phyloP scores from a whole-genome alignment of 1,140 invertebrate species.

The Cylas formicarius region DNA sequence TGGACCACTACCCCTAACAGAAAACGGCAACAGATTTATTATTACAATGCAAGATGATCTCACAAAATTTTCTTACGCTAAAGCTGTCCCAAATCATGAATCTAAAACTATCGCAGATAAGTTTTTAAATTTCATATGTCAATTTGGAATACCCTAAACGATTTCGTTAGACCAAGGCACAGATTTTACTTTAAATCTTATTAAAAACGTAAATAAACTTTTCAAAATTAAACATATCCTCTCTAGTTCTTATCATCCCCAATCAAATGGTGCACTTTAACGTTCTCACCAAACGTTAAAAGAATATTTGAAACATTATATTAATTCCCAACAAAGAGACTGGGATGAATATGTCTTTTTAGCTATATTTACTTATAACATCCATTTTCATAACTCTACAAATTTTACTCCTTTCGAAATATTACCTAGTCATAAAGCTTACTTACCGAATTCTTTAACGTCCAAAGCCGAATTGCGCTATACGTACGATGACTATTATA shows the following conservation, averaged over 20 bases:
- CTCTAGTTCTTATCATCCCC: slow-evolving; percentile 29
- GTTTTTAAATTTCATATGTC: slow-evolving; percentile 23
- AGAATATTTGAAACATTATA: slow-evolving; percentile 36
- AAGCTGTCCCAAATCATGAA: slow-evolving; percentile 32
- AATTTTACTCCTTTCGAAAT: slow-evolving; percentile 41
- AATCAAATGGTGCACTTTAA: slow-evolving; percentile 38
- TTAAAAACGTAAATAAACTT: slow-evolving; percentile 29
- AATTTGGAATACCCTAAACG: slow-evolving; percentile 35
- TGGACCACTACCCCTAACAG: slow-evolving; percentile 28
- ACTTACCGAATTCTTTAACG: slow-evolving; percentile 23
- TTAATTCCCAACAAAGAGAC: slow-evolving; percentile 23
- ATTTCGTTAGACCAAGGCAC: slow-evolving; percentile 37
- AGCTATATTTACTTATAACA: slow-evolving; percentile 41
- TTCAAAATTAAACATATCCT: slow-evolving; percentile 31
- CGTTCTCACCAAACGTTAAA: slow-evolving; percentile 33
- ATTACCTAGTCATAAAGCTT: slow-evolving; percentile 37
- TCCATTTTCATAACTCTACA: slow-evolving; percentile 36
- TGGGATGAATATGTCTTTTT: slow-evolving; percentile 36
- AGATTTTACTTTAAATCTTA: slow-evolving; percentile 29
- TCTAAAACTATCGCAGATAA: slow-evolving; percentile 29
- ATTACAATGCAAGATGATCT: slow-evolving; percentile 34
- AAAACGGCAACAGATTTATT: slow-evolving; percentile 25
- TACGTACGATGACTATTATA: slow-evolving; percentile 35
- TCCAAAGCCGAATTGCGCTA: slow-evolving; percentile 24
- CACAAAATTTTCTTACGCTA: slow-evolving; percentile 31